phyloP scores from a whole-genome alignment of 2,888 invertebrate genomes.

The Cryptus viduatorius region DNA sequence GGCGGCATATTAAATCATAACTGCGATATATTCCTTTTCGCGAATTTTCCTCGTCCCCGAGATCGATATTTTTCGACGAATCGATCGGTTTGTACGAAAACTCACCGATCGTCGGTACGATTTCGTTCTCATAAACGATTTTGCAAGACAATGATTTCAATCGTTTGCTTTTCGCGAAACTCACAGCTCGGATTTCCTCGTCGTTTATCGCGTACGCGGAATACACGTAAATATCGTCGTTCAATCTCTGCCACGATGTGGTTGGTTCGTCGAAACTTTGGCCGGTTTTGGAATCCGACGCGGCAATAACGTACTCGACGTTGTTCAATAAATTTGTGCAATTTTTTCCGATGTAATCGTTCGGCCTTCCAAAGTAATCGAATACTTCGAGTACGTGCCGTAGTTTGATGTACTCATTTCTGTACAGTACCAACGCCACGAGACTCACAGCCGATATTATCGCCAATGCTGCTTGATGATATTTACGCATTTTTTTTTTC shows the following conservation, averaged over 20 bases:
- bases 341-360: slow-evolving; percentile 76
- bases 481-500: slow-evolving; percentile 91
- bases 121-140: slow-evolving; percentile 88
- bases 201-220: slow-evolving; percentile 88
- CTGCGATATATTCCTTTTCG: slow-evolving; percentile 79
- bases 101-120: slow-evolving; percentile 87
- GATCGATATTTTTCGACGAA: slow-evolving; percentile 8
- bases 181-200: slow-evolving; percentile 88
- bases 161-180: slow-evolving; percentile 86
- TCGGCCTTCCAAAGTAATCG: slow-evolving; percentile 92
- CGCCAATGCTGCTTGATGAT: slow-evolving; percentile 91
- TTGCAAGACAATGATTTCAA: slow-evolving; percentile 88
- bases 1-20: slow-evolving; percentile 86
- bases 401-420: slow-evolving; percentile 93
- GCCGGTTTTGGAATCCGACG: slow-evolving; percentile 68
- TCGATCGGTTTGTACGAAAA: slow-evolving; percentile 75
- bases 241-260: slow-evolving; percentile 89
- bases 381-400: slow-evolving; percentile 94
- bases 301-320: slow-evolving; percentile 27
- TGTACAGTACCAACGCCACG: slow-evolving; percentile 91
- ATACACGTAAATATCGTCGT: slow-evolving; percentile 88
- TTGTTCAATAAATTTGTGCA: slow-evolving; percentile 77
- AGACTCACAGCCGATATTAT: slow-evolving; percentile 91
- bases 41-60: not conserved
- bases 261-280: slow-evolving; percentile 87